Conservation (phyloP, 2,888 invertebrate species). For the Caenorhabditis japonica region DNA sequence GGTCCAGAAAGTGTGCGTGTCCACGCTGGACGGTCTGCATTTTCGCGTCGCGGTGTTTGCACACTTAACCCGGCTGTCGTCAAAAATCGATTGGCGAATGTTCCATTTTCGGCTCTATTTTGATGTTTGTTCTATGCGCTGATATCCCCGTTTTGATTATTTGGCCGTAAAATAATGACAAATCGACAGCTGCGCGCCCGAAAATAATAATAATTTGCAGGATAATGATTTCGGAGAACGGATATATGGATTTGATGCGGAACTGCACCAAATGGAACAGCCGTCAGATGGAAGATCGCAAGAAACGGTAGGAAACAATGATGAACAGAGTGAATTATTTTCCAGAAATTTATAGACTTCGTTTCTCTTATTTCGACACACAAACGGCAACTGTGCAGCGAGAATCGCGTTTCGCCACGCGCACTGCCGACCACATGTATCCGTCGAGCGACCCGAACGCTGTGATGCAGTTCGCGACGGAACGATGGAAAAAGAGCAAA, state of each 20-base stretch:
- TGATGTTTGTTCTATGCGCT: constrained; percentile 12
- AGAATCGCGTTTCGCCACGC: constrained; percentile 62
- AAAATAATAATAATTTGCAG: too few relatives aligned
- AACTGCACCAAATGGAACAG: constrained; percentile 75
- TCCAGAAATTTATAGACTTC: constrained; percentile 38
- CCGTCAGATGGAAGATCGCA: constrained; percentile 64
- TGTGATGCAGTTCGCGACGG: constrained; percentile 67
- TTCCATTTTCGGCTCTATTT: constrained; percentile 6
- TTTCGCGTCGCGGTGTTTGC: constrained; percentile 41
- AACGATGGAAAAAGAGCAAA: constrained; percentile 69
- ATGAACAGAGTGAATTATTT: background rate
- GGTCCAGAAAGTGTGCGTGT: constrained; percentile 40
- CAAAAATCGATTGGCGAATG: constrained; percentile 18
- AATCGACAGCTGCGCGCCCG: too few relatives aligned
- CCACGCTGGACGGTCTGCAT: constrained; percentile 38
- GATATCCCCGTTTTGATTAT: background rate
- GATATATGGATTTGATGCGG: constrained; percentile 74
- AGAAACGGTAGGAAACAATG: constrained; percentile 46
- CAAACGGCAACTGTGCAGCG: constrained; percentile 75
- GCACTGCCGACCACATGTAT: constrained; percentile 62
- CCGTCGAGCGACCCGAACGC: constrained; percentile 59
- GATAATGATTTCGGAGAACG: constrained; percentile 67
- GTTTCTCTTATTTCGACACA: constrained; percentile 70
- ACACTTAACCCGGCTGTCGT: constrained; percentile 3
- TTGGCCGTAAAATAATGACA: too few relatives aligned